Conservation (phyloP, 2,797 vertebrate genomes). For the Thunnus albacares region DNA sequence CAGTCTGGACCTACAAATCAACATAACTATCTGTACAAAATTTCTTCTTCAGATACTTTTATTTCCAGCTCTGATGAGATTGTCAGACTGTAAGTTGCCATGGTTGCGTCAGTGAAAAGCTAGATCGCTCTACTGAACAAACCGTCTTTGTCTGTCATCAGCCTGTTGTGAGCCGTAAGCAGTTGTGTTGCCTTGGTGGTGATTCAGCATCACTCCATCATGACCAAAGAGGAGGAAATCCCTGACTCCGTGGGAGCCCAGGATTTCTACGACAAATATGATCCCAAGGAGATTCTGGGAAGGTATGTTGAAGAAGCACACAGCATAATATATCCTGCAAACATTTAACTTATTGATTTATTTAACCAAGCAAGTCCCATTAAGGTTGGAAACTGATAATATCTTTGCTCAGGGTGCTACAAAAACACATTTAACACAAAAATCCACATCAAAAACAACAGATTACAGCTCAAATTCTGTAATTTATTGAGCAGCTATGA, state of each 20-base stretch:
- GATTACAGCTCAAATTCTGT: not conserved
- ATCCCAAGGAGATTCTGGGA: conserved; percentile 96
- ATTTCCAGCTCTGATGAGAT: not conserved
- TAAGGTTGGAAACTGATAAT: not conserved
- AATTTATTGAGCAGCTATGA: not conserved
- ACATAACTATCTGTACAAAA: no score
- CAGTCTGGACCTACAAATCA: no score
- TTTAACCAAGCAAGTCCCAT: not conserved
- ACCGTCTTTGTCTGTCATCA: conserved; percentile 23
- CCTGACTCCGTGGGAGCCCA: conserved; percentile 91
- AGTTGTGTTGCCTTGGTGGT: conserved; percentile 22
- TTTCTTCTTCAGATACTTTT: no score
- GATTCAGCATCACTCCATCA: conserved; percentile 71
- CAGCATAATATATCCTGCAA: not conserved
- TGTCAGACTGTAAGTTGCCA: not conserved
- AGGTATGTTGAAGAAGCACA: conserved; percentile 83
- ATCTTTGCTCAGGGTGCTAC: not conserved
- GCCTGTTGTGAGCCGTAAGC: conserved; percentile 40
- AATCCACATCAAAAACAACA: no score
- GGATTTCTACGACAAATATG: conserved; percentile 97
- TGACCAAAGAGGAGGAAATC: conserved; percentile 94
- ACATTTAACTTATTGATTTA: not conserved
- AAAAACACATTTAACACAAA: not conserved
- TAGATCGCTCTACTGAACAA: no score
- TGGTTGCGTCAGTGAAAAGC: not conserved